These are phyloP conservation scores for Netelia inedita DNA, from an alignment of 2,888 invertebrate genomes.

Conservation along the genomic window DNA sequence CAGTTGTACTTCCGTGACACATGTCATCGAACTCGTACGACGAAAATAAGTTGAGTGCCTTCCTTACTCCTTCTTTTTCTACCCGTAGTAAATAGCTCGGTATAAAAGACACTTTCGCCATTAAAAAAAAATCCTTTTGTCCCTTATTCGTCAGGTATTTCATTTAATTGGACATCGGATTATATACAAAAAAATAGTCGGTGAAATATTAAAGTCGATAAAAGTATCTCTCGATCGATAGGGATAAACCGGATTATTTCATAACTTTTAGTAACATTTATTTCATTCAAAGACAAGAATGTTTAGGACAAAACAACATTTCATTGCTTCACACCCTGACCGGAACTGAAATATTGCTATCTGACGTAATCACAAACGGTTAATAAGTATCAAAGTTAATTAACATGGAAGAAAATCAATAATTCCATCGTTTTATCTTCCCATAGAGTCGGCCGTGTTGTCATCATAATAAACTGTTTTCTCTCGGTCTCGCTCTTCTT, in stretches of 20 bases:
- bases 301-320: too few relatives aligned
- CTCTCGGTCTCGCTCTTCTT: neutral
- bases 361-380: neutral
- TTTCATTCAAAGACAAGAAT: too few relatives aligned
- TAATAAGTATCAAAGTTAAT: neutral
- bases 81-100: constrained; percentile 27
- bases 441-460: neutral
- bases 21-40: constrained; percentile 14
- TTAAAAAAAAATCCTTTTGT: neutral
- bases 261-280: too few relatives aligned
- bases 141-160: neutral
- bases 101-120: neutral
- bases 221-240: too few relatives aligned
- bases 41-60: constrained; percentile 27
- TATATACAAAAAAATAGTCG: too few relatives aligned
- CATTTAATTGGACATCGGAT: neutral
- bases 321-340: too few relatives aligned
- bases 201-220: too few relatives aligned
- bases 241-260: too few relatives aligned
- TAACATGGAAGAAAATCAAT: neutral
- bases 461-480: constrained; percentile 6
- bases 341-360: neutral
- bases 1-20: constrained; percentile 54
- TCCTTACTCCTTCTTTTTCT: too few relatives aligned
- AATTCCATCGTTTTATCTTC: neutral